A percentile compares a stretch with the other conserved stretches of the same genome.
Conservation (phyloP, 2,888 invertebrate genomes). For the Trichacis sp. region DNA sequence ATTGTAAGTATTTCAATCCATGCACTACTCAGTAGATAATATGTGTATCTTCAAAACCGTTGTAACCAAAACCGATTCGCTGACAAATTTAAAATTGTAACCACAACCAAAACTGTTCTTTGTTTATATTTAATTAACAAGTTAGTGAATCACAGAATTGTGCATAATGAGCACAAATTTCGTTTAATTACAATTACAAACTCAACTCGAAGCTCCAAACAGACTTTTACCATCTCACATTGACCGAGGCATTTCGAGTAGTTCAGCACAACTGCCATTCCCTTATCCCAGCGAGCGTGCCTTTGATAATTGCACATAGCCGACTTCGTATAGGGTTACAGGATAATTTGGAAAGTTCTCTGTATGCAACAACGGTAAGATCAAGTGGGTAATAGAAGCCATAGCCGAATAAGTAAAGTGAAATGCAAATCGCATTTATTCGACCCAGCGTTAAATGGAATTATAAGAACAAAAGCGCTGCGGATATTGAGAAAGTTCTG, state of each 20-base stretch:
- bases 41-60: too few species aligned
- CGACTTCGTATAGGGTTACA: constrained; percentile 54
- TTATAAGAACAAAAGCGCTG: constrained; percentile 25
- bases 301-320: constrained; percentile 54
- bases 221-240: constrained; percentile 13
- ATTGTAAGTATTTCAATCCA: too few species aligned
- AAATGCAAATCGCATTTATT: constrained; percentile 25
- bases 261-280: constrained; percentile 28
- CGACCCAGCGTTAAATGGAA: constrained; percentile 17
- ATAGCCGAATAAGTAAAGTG: constrained; percentile 11
- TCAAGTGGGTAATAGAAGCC: constrained; percentile 4
- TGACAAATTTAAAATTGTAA: too few species aligned
- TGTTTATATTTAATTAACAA: too few species aligned
- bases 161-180: constrained; percentile 5
- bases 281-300: constrained; percentile 43
- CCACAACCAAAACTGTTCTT: too few species aligned
- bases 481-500: too few species aligned
- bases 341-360: constrained; percentile 62
- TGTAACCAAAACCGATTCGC: too few species aligned
- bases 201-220: constrained; percentile 8
- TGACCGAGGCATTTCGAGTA: constrained; percentile 17
- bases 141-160: too few species aligned
- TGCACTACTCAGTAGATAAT: too few species aligned
- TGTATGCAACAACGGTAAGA: constrained; percentile 17
- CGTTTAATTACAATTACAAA: constrained; percentile 23